Base-by-base conservation (phyloP, 2,797 vertebrate species). In the Scyliorhinus canicula region DNA sequence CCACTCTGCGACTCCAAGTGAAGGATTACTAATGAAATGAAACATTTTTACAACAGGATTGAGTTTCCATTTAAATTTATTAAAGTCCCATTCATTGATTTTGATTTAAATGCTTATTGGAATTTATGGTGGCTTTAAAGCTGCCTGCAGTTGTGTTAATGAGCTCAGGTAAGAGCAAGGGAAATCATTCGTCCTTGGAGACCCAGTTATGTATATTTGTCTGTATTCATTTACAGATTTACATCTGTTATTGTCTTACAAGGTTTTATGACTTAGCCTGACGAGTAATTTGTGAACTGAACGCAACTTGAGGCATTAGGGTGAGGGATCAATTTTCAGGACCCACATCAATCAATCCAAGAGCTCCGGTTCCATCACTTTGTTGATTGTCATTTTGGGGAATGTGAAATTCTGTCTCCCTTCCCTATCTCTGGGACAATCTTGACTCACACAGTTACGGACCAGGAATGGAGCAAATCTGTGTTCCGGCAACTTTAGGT, bases 1-100 rank as follows among this genome's bases (percentile, higher is more conserved):
- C 84, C 52, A 52, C 57, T 7, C 57, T 16, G 11, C 44, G 50
- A 26, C 50, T 52, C 84, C 84, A 4, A 3, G 21, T 19, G 24
- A n/a, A 63, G 55, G 2, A 60, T 65, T 28, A 21, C 60, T 44
- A 44, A 65, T 65, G 57, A 91, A 63, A 26, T 26, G 40, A 44
- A 63, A 60, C 40, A 26, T 63, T 26, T 63, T 91, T 44, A 91
- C 40, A 91, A n/a, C 57, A 44, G 88, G 57, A n/a, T 9, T 40
- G 55, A 91, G 88, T 63, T 91, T 91, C 88, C 26, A 44, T 91
- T 65, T 65, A 63, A 65, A 65, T 40, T 63, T 91, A 40, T 91
- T 91, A 63, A 40, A 91, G 19, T 40, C 57, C n/a, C 63, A 40
- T 91, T 91, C 55, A 91, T 91, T 44, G 88, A 91, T 44, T 91